These are phyloP conservation scores for Synchiropus splendidus DNA, from an alignment of 2,113 vertebrate genomes.

Conservation along the genomic window DNA sequence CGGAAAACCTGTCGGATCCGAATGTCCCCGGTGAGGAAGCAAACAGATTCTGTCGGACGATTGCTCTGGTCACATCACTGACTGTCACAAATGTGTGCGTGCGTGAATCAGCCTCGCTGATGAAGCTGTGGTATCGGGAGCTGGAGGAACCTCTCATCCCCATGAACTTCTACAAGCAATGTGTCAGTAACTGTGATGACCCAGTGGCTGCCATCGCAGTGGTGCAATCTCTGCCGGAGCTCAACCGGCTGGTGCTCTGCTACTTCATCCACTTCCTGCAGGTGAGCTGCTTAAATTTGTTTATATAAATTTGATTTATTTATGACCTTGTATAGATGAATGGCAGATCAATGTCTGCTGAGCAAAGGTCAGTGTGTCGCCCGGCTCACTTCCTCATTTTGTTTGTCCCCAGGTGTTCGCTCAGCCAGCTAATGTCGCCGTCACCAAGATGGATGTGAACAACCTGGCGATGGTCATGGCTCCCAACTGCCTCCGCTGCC, in stretches of 20 bases:
- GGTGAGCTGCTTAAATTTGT: constrained; percentile 50
- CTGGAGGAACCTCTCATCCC: constrained; percentile 85
- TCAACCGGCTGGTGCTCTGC: constrained; percentile 80
- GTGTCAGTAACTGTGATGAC: constrained; percentile 80
- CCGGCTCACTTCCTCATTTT: background rate
- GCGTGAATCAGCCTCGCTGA: constrained; percentile 71
- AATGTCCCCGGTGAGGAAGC: constrained; percentile 74
- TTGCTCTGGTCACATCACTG: background rate
- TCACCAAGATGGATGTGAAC: constrained; percentile 91
- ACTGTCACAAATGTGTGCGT: background rate
- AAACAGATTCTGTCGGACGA: background rate
- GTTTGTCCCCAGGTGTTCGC: constrained; percentile 73
- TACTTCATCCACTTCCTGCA: constrained; percentile 89
- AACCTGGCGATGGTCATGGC: constrained; percentile 93
- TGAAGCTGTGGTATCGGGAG: constrained; percentile 88
- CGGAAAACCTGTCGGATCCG: constrained; percentile 77
- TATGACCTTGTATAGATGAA: too few species aligned
- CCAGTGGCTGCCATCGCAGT: constrained; percentile 75
- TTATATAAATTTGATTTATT: too few species aligned
- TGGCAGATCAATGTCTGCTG: too few species aligned
- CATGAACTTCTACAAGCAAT: constrained; percentile 80
- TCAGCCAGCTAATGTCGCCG: constrained; percentile 79
- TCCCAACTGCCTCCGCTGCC: constrained; percentile 84
- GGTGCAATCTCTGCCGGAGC: constrained; percentile 78
- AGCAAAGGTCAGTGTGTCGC: too few species aligned